Evolutionary conservation across 2,888 invertebrate genomes (phyloP), one percentile per base, ranked within the genome.

Genomic region (Zeuzera pyrina): DNA sequence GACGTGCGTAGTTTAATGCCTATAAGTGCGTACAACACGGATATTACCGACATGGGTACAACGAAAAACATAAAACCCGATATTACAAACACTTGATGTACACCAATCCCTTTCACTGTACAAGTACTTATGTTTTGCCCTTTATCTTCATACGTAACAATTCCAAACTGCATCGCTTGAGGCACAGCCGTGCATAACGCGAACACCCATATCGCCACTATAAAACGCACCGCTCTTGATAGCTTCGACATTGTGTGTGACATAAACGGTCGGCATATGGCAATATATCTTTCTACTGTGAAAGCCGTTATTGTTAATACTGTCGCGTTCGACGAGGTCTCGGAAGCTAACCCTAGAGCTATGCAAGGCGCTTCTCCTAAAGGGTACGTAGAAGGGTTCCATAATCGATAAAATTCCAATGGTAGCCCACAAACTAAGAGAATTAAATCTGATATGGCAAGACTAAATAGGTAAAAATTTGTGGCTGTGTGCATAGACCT

Each of bases 251-350:
- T 89, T 2, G 91, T 92, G 60, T 94, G 93, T 2, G 91, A 89
- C 55, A 89, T 84, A 52, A 95, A 92, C 0, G 95, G 95, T 57
- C 92, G 90, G 55, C 93, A 94, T 48, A 94, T 94, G 3, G 94
- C 94, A 21, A 94, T 89, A 61, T 94, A 96, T 39, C 95, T 86
- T 66, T 96, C 95, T 8, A 94, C 89, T 0, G 92, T 95, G 66
- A 95, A 95, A 2, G 94, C 93, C 0, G 94, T 93, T 52, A 95
- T 95, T 7, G 91, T 92, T 39, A 92, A 70, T 2, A 95, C 94
- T 0, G 94, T 94, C 1, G 93, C 93, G 58, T 93, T 92, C 12
- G 91, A 90, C 0, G 92, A 91, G n/a, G 92, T 92, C 69, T 95
- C 95, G 0, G 94, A 92, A 0, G 92, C 89, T 29, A 94, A 86